Conservation (phyloP, 1,140 invertebrate genomes). For the Meloidogyne exigua region DNA sequence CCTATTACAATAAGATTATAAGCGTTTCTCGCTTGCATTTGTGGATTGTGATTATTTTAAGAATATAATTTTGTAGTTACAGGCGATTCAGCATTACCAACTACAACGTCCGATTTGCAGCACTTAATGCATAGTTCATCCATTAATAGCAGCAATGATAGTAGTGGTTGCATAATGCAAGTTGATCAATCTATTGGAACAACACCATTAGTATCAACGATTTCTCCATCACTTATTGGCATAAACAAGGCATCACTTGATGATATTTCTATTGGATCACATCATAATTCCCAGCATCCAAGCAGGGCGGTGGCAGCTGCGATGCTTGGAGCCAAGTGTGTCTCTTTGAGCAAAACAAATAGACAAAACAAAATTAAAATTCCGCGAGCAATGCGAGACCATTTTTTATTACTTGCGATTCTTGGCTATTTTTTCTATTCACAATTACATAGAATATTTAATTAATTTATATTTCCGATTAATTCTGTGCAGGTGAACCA, state of each 20-base stretch:
- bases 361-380: constrained; percentile 12
- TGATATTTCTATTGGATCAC: neutral
- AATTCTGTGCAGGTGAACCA: constrained; percentile 1
- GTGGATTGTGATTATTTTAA: neutral
- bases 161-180: neutral
- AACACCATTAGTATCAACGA: neutral
- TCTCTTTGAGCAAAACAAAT: constrained; percentile 1
- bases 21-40: neutral
- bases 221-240: neutral
- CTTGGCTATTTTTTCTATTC: neutral
- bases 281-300: neutral
- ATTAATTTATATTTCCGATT: neutral
- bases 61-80: neutral
- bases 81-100: neutral
- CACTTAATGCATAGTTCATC: neutral
- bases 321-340: neutral
- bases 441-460: neutral
- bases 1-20: neutral
- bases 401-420: neutral
- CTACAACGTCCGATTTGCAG: neutral
- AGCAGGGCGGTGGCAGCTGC: neutral
- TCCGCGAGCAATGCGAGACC: neutral
- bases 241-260: neutral
- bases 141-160: neutral
- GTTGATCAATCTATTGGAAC: neutral